Evolutionary conservation across 2,888 invertebrate genomes (phyloP), one percentile per base, ranked within the genome.

Genomic region (Rhaphigaster nebulosa): DNA sequence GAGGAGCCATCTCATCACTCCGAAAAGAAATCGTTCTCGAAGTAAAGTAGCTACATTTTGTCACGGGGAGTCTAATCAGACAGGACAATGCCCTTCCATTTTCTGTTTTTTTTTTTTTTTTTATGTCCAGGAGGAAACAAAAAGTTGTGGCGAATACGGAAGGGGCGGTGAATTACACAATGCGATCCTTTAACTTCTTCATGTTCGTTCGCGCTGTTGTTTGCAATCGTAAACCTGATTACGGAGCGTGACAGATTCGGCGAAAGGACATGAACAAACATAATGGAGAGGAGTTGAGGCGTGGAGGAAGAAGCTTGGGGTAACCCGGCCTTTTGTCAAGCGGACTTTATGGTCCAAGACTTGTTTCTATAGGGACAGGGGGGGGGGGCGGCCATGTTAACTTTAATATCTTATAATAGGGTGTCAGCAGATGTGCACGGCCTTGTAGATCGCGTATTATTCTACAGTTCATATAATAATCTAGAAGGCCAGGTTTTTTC

Each of bases 211-310:
- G 20, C 20, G 70, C 38, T 23, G 34, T 76, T 76, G 70, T 76
- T 76, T 76, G 70, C 70, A 76, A 38, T 76, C 70, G 70, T 76
- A 76, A 76, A 76, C 70, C 70, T 76, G 70, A 76, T 76, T 76
- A 76, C 70, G 70, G 70, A 76, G 34, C 70, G 34, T 34, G 34
- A 38, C 34, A 34, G 38, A 38, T 38, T 13, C 70, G 34, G 29
- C 34, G 70, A 38, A 23, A 38, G 70, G 70, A 76, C 70, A 76
- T 76, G 70, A 18, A 76, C 70, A 76, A 76, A 76, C 10, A 76
- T 76, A 76, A 76, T 76, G 70, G 70, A 20, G 15, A 76, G 34
- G 70, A 76, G 70, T 38, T 38, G 70, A 76, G 70, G 34, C 70
- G 70, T 76, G 70, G 60, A 76, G 29, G 70, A 29, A 70, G 70